These are phyloP conservation scores for Chloropsis hardwickii DNA, from an alignment of 2,113 vertebrate genomes.

Conservation along the genomic window DNA sequence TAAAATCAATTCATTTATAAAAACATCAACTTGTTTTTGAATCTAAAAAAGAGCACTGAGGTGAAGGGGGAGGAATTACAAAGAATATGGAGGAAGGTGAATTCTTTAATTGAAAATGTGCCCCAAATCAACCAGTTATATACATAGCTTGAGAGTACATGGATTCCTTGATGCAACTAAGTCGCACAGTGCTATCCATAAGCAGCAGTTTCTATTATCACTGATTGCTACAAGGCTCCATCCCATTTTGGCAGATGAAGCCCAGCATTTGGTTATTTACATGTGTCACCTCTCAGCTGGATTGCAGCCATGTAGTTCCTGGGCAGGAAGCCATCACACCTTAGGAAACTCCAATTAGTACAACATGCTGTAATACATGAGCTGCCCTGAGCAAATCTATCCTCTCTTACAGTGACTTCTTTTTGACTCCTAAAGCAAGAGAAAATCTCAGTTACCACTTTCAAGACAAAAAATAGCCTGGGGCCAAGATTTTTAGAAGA, in stretches of 20 bases:
- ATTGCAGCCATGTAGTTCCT: conserved; percentile 34
- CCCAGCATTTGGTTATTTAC: conserved; percentile 46
- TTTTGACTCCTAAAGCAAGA: neutral
- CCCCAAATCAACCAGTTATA: neutral
- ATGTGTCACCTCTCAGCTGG: conserved; percentile 52
- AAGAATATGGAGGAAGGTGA: neutral
- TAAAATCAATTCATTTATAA: neutral
- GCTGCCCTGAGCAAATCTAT: conserved; percentile 14
- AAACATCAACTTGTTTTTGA: neutral
- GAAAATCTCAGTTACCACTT: neutral
- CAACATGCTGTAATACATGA: conserved; percentile 50
- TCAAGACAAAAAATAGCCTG: neutral
- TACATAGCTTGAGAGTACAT: neutral
- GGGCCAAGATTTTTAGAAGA: neutral
- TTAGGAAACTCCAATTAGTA: conserved; percentile 61
- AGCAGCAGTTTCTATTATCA: neutral
- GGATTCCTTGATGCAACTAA: neutral
- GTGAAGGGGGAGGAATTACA: neutral
- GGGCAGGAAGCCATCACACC: conserved; percentile 56
- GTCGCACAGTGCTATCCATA: neutral
- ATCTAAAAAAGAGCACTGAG: neutral
- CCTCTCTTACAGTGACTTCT: neutral
- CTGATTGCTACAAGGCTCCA: neutral
- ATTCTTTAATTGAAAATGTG: neutral
- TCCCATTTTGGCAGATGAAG: conserved; percentile 15